phyloP scores from a whole-genome alignment of 2,113 vertebrate genomes.

The Nematolebias whitei region DNA sequence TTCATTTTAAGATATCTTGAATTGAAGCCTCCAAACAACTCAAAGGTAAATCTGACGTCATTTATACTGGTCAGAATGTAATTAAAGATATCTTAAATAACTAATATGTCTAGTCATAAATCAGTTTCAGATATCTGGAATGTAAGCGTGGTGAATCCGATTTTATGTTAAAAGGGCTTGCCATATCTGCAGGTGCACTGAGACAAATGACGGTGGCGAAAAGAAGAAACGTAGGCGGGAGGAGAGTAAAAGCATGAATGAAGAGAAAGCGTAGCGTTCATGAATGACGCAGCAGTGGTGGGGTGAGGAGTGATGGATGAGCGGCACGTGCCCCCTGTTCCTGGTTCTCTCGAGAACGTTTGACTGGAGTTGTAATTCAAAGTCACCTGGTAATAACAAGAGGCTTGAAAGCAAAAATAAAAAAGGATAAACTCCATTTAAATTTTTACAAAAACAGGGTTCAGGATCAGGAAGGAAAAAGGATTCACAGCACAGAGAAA shows the following conservation, averaged over 20 bases:
- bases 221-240: slow-evolving; percentile 26
- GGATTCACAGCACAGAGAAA: slow-evolving; percentile 27
- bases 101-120: no score
- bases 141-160: no score
- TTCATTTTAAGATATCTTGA: no score
- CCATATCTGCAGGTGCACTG: slow-evolving; percentile 46
- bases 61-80: no score
- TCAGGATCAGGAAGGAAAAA: neutral
- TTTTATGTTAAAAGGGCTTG: no score
- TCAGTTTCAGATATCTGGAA: no score
- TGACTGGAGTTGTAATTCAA: slow-evolving; percentile 49
- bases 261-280: slow-evolving; percentile 32
- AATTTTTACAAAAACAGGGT: no score
- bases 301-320: slow-evolving; percentile 66
- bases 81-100: no score
- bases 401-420: slow-evolving; percentile 29
- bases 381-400: slow-evolving; percentile 47
- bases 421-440: neutral
- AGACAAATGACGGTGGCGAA: slow-evolving; percentile 50
- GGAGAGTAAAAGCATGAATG: slow-evolving; percentile 45
- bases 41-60: no score
- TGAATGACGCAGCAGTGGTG: slow-evolving; percentile 41
- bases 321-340: slow-evolving; percentile 48
- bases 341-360: slow-evolving; percentile 57
- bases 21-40: no score